Conservation (phyloP, 1,140 invertebrate species). For the Neodiprion lecontei region DNA sequence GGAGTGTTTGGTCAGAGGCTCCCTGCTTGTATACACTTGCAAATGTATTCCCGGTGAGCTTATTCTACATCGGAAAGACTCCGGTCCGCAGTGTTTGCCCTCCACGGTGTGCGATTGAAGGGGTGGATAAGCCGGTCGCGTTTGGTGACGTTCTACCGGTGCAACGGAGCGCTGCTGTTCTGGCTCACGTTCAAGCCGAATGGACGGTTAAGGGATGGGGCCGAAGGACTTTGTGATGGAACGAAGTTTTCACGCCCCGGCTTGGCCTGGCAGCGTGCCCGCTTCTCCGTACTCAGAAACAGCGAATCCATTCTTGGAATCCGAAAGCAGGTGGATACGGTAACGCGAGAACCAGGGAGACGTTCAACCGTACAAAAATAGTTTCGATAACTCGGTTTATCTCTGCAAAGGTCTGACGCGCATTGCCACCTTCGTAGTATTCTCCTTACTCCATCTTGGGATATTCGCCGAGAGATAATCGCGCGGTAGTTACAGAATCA, state of each 20-base stretch:
- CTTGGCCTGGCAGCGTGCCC: slow-evolving; percentile 42
- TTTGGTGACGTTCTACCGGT: slow-evolving; percentile 21
- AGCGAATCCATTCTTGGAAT: neutral
- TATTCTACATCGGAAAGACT: slow-evolving; percentile 34
- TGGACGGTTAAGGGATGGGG: slow-evolving; percentile 31
- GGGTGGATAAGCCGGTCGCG: slow-evolving; percentile 1
- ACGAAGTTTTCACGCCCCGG: slow-evolving; percentile 44
- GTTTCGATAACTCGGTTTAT: neutral
- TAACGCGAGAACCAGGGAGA: neutral
- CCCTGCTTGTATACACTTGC: slow-evolving; percentile 37
- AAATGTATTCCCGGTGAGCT: slow-evolving; percentile 40
- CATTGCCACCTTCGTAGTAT: neutral
- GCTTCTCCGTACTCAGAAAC: slow-evolving; percentile 4
- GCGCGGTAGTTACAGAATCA: too few relatives aligned
- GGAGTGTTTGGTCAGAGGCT: slow-evolving; percentile 36
- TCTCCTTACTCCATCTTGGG: too few relatives aligned
- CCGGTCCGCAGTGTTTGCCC: slow-evolving; percentile 2
- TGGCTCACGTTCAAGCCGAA: slow-evolving; percentile 46
- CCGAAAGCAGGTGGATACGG: neutral
- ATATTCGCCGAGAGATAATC: too few relatives aligned
- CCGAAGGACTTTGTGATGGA: slow-evolving; percentile 24
- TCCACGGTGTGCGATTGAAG: slow-evolving; percentile 3
- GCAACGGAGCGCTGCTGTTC: slow-evolving; percentile 27
- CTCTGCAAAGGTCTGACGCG: neutral
- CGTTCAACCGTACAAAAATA: neutral